Base-by-base conservation (phyloP, 2,797 vertebrate genomes). In the Lycodopsis pacificus region DNA sequence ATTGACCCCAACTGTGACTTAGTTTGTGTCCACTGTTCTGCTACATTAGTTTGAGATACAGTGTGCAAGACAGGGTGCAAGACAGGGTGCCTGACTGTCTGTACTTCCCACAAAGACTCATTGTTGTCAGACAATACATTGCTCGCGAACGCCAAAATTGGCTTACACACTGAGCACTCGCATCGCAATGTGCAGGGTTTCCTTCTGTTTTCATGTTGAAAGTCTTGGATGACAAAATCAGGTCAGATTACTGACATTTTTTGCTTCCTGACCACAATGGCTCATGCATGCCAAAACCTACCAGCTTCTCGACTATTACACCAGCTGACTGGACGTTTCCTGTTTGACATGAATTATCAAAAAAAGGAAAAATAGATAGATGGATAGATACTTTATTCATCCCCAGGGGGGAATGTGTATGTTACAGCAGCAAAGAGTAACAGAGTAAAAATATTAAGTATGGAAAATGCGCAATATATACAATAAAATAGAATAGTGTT, bases 1-100 rank as follows among this genome's bases (percentile, higher is more conserved):
- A 93, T 93, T 90, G 84, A 90, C 90, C 77, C 86, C 86, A 67
- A 91, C 89, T 88, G 87, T 68, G 88, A 74, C 74, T 58, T 83
- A 64, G 76, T 82, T 91, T 82, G 76, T 89, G 82, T 86, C 83
- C 74, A 44, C 77, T 80, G 76, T 89, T 89, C 87, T 85, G 87
- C 80, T 86, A 76, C 90, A 84, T 91, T 91, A 90, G 87, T 89
- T 90, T 94, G 91, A 93, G 88, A 76, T 88, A 88, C 90, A 91
- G 91, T 90, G 88, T 88, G 86, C 65, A 84, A 81, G 92, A 93
- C 91, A 91, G 89, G 87, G 84, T 87, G 88, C 61, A 70, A 92
- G 91, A 91, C 88, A 63, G 91, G 91, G 92, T 86, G 92, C 91
- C 93, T 88, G 90, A 83, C 91, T 92, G 92, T 93, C 92, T 94